Evolutionary conservation across 2,797 vertebrate genomes (phyloP), one percentile per base, ranked within the genome.

Genomic region (Lacerta agilis): DNA sequence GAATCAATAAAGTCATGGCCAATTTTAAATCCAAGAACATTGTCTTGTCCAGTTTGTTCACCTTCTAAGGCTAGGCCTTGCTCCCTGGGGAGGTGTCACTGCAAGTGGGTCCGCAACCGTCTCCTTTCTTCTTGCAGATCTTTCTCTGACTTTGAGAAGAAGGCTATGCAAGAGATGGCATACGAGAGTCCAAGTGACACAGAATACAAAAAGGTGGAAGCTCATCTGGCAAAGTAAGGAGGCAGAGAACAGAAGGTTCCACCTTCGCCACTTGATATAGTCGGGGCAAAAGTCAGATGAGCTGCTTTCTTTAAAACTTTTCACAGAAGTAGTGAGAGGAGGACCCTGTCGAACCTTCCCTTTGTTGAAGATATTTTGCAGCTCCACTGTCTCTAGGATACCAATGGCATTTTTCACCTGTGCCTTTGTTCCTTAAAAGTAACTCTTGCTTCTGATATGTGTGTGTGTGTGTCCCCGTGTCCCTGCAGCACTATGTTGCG

Each of bases 101-200:
- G 49, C 13, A 55, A 55, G 13, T 55, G 49, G 49, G 49, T 55
- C 49, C 13, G 69, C 11, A 71, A 29, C n/a, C 6, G 20, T 1
- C 8, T 73, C 83, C 87, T 78, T 89, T 83, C 90, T 78, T 2
- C 91, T 79, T 3, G 5, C 87, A 97, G 96, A 5, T 89, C 94
- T 86, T 87, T 84, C 23, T 72, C 85, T 18, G 89, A 55, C 38
- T 92, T 89, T 0, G 90, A 90, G 89, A 91, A 95, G 69, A 94
- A 79, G 29, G 55, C 72, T 43, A 45, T 66, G 15, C 71, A 33
- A 41, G 94, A 95, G 9, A 85, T 72, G 78, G 86, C 88, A 25
- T 86, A 81, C 80, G 87, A 2, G 0, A 79, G 41, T 4, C 8
- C 85, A 0, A 78, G 88, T 9, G 58, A 45, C 8, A 45, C 90